Base-by-base conservation (phyloP, 2,888 invertebrate species). In the Venustoraphidia nigricollis region DNA sequence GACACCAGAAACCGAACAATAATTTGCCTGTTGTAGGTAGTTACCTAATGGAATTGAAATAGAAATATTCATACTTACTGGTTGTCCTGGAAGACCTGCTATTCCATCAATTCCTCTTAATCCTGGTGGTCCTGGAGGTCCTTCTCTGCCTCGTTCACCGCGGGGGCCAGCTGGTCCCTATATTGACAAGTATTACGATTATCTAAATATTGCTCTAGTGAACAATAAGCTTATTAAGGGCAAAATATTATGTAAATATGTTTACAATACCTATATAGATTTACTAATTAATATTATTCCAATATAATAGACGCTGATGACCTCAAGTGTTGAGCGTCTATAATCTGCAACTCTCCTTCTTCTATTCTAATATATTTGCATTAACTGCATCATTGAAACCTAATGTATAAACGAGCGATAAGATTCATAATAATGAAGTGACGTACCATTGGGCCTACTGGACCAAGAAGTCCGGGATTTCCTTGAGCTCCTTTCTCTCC, bases 111-210 rank as follows among this genome's bases (percentile, higher is more conserved):
- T 75, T 45, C 90, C 90, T 59, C 88, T 72, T 49, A 83, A 68
- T 8, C 89, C 89, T 1, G 83, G 79, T 3, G 83, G 73, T 1
- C 86, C 89, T 0, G 86, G 71, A 1, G 86, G 76, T 1, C 90
- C 90, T 67, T 90, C 89, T 37, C 89, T 72, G 1, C 90, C 90
- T 59, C 89, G 72, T 68, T 90, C 90, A 6, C 91, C 90, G 53
- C 89, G 72, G 8, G 83, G 74, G 36, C 91, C 90, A 11, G 79
- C 72, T 17, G 83, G 81, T 34, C 90, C 90, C 84, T 85, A 47
- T 51, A 45, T 50, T 44, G 46, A 10, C n/a, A 38, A 17, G 17
- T 17, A 36, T 39, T 37, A 11, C 14, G 44, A 36, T 44, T n/a
- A n/a, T n/a, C n/a, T n/a, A n/a, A n/a, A n/a, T n/a, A n/a, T n/a